These are phyloP conservation scores for Pseudoips prasinana DNA, from an alignment of 2,888 invertebrate genomes.

Conservation along the genomic window DNA sequence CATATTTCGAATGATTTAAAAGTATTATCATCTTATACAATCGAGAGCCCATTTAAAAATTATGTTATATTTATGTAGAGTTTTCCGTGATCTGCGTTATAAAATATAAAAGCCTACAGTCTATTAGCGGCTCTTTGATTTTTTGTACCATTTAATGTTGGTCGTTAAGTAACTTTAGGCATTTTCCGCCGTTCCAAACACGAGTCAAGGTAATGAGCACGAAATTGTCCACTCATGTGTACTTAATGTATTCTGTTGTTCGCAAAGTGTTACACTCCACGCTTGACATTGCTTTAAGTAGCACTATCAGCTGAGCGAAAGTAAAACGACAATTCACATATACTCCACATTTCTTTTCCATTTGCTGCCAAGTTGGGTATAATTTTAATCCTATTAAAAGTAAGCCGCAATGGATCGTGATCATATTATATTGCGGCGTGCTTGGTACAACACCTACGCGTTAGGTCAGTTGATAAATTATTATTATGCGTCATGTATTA, in stretches of 20 bases:
- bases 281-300: constrained; percentile 27
- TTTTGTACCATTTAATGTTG: constrained; percentile 11
- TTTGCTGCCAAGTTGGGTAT: constrained; percentile 6
- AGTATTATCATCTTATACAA: too few species aligned
- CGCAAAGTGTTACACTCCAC: constrained; percentile 30
- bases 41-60: too few species aligned
- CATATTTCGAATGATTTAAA: too few species aligned
- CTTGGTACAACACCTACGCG: constrained; percentile 14
- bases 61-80: too few species aligned
- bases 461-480: too few species aligned
- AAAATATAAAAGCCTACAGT: too few species aligned
- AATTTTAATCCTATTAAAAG: constrained; percentile 3
- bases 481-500: constrained; percentile 7
- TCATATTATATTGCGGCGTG: constrained; percentile 5
- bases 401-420: constrained; percentile 18
- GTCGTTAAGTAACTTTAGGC: constrained; percentile 18
- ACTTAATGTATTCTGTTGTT: constrained; percentile 43
- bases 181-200: constrained; percentile 5
- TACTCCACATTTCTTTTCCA: constrained; percentile 18
- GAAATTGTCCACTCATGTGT: constrained; percentile 38
- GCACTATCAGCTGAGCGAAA: constrained; percentile 28
- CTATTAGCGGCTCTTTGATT: too few species aligned
- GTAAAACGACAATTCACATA: constrained; percentile 27
- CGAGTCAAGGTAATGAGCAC: constrained; percentile 39
- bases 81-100: too few species aligned